Percentiles rank a stretch among this genome's conserved stretches.
phyloP scores from a whole-genome alignment of 1,140 invertebrate genomes.

The Choristoneura fumiferana region DNA sequence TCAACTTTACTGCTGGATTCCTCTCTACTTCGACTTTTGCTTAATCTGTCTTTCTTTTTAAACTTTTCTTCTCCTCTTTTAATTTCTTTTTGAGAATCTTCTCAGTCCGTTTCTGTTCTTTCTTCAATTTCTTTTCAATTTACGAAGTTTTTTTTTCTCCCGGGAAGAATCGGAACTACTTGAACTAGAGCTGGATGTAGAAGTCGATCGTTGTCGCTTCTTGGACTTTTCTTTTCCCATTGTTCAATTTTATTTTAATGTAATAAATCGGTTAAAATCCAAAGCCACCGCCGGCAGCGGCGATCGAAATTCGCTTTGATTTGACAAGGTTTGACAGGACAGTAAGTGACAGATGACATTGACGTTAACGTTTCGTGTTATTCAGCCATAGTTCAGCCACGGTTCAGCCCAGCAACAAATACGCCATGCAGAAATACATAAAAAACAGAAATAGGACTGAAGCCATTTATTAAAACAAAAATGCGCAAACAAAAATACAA shows the following conservation, averaged over 20 bases:
- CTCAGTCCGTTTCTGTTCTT: slow-evolving; percentile 68
- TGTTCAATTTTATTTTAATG: slow-evolving; percentile 7
- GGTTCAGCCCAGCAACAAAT: too few species aligned
- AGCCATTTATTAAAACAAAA: too few species aligned
- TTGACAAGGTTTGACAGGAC: too few species aligned
- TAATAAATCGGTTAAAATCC: too few species aligned
- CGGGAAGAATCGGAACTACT: slow-evolving; percentile 51
- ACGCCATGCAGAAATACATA: too few species aligned
- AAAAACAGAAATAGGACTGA: too few species aligned
- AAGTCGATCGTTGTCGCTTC: slow-evolving; percentile 46
- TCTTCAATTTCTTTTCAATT: slow-evolving; percentile 74
- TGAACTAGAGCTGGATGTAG: slow-evolving; percentile 45
- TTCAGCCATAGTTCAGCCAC: too few species aligned
- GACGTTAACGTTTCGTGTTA: too few species aligned
- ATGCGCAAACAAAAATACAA: too few species aligned
- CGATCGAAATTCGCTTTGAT: too few species aligned
- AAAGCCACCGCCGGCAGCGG: too few species aligned
- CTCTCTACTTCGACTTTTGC: slow-evolving; percentile 39
- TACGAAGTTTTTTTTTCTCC: slow-evolving; percentile 66
- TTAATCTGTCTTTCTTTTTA: slow-evolving; percentile 51
- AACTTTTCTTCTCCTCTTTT: slow-evolving; percentile 65
- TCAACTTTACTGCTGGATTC: slow-evolving; percentile 34
- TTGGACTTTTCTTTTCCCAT: slow-evolving; percentile 68
- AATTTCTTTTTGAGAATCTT: slow-evolving; percentile 70
- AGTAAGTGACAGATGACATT: too few species aligned